phyloP scores from a whole-genome alignment of 2,888 invertebrate species.

The Drosophila eohydei region DNA sequence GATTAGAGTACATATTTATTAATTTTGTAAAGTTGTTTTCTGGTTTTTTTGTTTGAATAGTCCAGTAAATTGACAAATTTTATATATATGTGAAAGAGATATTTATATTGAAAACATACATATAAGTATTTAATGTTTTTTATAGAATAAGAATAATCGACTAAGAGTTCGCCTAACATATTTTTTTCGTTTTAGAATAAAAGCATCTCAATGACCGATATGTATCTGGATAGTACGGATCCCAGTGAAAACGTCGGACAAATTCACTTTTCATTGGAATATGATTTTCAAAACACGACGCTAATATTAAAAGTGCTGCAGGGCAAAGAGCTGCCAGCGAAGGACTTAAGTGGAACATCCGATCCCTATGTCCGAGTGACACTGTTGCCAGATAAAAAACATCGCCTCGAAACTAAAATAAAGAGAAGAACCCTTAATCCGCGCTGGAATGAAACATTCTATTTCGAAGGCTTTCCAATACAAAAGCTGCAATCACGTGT shows the following conservation, averaged over 20 bases:
- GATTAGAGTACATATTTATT: no score
- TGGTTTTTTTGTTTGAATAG: no score
- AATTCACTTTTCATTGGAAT: conserved; percentile 96
- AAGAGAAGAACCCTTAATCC: conserved; percentile 95
- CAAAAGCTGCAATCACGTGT: conserved; percentile 96
- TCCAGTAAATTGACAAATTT: no score
- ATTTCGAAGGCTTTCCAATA: conserved; percentile 97
- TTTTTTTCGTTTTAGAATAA: conserved; percentile 89
- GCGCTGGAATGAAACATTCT: conserved; percentile 97
- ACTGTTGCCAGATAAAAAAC: conserved; percentile 95
- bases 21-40: no score
- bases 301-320: conserved; percentile 95
- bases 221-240: conserved; percentile 97
- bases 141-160: neutral
- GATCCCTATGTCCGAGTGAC: conserved; percentile 97
- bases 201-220: conserved; percentile 95
- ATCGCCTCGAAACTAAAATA: conserved; percentile 96
- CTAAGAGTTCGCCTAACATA: neutral
- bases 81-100: no score
- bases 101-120: no score
- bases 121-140: neutral
- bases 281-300: conserved; percentile 97
- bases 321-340: conserved; percentile 97
- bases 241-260: conserved; percentile 97
- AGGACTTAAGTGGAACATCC: conserved; percentile 95